Base-by-base conservation (phyloP, 2,888 invertebrate species). In the Pocota personata region DNA sequence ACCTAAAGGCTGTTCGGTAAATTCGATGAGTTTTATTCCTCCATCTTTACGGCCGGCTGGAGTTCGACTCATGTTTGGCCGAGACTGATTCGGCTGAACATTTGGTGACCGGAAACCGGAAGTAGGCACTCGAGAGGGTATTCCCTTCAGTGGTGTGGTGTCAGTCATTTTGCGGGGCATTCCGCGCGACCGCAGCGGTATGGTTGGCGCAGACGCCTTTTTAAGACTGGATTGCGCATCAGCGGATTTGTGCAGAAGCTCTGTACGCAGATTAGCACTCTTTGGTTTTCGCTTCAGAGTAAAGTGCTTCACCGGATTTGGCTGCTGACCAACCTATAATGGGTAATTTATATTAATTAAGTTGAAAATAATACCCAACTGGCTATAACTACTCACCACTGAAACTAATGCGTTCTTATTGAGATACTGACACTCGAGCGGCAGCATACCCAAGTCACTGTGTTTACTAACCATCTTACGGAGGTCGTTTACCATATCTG, bases 91-190 rank as follows among this genome's bases (percentile, higher is more conserved):
- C 21, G 89, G 93, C 89, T 79, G 91, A 87, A 91, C 93, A 88
- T 92, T 93, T 64, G 91, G 93, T 21, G 92, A 92, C 16, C 95
- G 93, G 90, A 95, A 95, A 58, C 95, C 95, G 24, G 94, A 94
- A 0, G 95, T 93, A 16, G 96, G 95, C 71, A 95, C 95, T 89
- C 97, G 95, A 57, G 97, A 97, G 0, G 98, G 98, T 87, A 98
- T 96, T 0, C 98, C 98, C 91, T 97, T 98, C 37, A 98, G 93
- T 0, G 98, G 98, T 1, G 98, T 98, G 43, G 97, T 97, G 90
- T 98, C 98, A 89, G 98, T 98, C 97, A 98, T 98, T 94, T 98
- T 98, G 89, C 98, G 95, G 0, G 98, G 98, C 96, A 98, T 97
- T 88, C 96, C 96, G 83, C 97, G 93, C 19, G 97, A 97, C 87